These are phyloP conservation scores for Druon quercuslanigerum DNA, from an alignment of 1,140 invertebrate species.

Conservation along the genomic window DNA sequence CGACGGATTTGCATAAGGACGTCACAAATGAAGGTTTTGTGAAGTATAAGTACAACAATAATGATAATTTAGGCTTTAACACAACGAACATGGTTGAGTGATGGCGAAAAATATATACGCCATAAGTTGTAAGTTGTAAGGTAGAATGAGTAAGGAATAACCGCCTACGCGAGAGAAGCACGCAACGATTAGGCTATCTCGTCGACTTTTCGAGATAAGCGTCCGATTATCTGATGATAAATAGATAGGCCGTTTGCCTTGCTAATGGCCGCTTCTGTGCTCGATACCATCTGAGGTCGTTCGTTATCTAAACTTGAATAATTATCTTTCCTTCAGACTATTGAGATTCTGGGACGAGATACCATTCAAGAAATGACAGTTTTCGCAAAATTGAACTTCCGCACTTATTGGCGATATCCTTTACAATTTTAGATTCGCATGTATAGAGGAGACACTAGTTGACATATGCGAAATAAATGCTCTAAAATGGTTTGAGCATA, in stretches of 20 bases:
- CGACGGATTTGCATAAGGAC: not conserved
- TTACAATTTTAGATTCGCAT: no score
- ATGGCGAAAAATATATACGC: not conserved
- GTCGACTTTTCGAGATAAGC: conserved; percentile 62
- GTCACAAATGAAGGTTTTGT: conserved; percentile 27
- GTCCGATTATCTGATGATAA: conserved; percentile 65
- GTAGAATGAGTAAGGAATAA: conserved; percentile 35
- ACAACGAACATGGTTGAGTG: conserved; percentile 5
- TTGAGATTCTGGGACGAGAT: conserved; percentile 53
- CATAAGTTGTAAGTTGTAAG: not conserved
- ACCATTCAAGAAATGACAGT: conserved; percentile 29
- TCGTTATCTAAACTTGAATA: conserved; percentile 71
- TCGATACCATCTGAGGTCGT: conserved; percentile 66
- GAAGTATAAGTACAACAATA: conserved; percentile 48
- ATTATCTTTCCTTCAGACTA: conserved; percentile 62
- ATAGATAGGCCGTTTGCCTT: conserved; percentile 61
- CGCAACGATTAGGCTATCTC: conserved; percentile 64
- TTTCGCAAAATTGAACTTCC: not conserved
- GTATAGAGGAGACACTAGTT: no score
- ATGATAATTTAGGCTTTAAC: conserved; percentile 24
- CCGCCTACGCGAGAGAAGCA: conserved; percentile 52
- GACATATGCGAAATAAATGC: no score
- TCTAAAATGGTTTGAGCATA: no score
- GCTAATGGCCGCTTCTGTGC: conserved; percentile 65
- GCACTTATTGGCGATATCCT: not conserved